Base-by-base conservation (phyloP, 2,797 vertebrate species). In the Microchirus variegatus region DNA sequence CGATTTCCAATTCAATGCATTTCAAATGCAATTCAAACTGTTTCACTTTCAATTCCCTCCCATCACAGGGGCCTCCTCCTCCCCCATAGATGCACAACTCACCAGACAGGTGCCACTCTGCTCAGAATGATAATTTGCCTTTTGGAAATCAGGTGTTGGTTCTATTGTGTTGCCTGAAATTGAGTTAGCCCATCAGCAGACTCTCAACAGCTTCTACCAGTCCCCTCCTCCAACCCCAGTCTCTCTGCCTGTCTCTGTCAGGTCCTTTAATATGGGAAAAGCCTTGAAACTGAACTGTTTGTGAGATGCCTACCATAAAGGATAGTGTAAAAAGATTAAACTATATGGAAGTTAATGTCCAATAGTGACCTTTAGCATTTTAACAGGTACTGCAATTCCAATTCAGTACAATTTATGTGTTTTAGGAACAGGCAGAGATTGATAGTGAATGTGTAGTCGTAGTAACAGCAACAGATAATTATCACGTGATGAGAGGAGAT, bases 111-210 rank as follows among this genome's bases (percentile, higher is more conserved):
- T 86, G 75, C 77, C 58, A 66, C 48, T 57, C 73, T 44, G 66
- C 80, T 81, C 78, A 77, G 77, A 89, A 89, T 89, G 73, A 83
- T 79, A 84, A 88, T 90, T 83, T 87, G 73, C 80, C 84, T 86
- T 85, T 88, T 87, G 75, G 80, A 91, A 89, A 88, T 87, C 78
- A 80, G 78, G 72, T 75, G 38, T 61, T 79, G 71, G 76, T 75
- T 84, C 72, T 74, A 83, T 87, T 88, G 82, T 88, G 78, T 87
- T 82, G 69, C 63, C 70, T 78, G 73, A 78, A 84, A 89, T 85
- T 84, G 84, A 86, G 78, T 88, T 80, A 84, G 80, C 40, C 81
- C 77, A 74, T 85, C 79, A 84, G 67, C 62, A 85, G 70, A 81
- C 65, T 64, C 74, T 84, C 77, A 77, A 70, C 82, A 82, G 66